These are phyloP conservation scores for Otolemur garnettii DNA, from an alignment of 2,113 vertebrate genomes.

Conservation along the genomic window DNA sequence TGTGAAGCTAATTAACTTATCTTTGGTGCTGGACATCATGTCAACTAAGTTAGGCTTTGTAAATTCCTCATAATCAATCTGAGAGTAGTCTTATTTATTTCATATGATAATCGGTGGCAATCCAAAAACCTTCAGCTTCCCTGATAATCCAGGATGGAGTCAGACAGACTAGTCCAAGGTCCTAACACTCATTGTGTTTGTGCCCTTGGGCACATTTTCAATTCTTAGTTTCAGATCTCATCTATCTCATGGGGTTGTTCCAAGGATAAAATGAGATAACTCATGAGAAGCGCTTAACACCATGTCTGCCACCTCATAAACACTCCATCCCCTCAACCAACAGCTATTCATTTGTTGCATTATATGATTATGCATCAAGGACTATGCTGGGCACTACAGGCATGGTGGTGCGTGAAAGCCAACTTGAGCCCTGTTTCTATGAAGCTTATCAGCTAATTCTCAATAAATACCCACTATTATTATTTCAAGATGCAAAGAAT, in stretches of 20 bases:
- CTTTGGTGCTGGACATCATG: neutral
- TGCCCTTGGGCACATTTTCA: neutral
- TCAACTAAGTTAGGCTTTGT: neutral
- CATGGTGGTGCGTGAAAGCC: neutral
- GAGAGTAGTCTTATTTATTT: neutral
- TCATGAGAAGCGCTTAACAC: neutral
- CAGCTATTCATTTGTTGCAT: neutral
- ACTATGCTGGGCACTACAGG: neutral
- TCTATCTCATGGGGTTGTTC: neutral
- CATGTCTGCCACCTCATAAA: conserved; percentile 2
- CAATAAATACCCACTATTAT: conserved; percentile 31
- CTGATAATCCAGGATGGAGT: conserved; percentile 18
- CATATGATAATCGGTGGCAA: neutral
- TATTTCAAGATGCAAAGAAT: conserved; percentile 57
- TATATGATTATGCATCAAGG: neutral
- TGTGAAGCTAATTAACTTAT: neutral
- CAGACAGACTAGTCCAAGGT: neutral
- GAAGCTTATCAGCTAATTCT: conserved; percentile 52
- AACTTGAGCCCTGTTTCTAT: conserved; percentile 10
- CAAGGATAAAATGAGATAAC: neutral
- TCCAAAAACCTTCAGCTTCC: neutral
- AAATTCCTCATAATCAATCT: neutral
- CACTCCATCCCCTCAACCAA: neutral
- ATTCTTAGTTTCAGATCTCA: conserved; percentile 37
- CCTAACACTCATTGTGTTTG: neutral